Conservation (phyloP, 2,113 vertebrate genomes). For the Neotoma lepida region DNA sequence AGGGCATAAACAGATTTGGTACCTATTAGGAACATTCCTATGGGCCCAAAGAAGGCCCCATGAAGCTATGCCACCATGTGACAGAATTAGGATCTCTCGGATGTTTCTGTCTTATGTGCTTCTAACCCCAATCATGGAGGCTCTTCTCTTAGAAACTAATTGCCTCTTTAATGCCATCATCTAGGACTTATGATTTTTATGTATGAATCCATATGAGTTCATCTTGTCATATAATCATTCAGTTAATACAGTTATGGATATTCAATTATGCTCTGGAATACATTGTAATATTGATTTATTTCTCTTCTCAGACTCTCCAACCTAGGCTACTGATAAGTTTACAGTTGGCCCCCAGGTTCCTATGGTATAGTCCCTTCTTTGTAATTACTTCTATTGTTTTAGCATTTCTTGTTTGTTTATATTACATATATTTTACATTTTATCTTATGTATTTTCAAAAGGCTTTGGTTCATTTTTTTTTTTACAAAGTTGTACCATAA, state of each 20-base stretch:
- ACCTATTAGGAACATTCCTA: too few species aligned
- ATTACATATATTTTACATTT: neutral
- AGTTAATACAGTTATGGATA: neutral
- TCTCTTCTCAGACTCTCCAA: neutral
- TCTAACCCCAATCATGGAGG: neutral
- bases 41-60: too few species aligned
- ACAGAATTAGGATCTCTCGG: neutral
- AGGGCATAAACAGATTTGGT: too few species aligned
- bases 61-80: too few species aligned
- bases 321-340: neutral
- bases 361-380: neutral
- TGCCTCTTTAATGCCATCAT: neutral
- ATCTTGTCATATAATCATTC: neutral
- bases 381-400: neutral
- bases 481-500: neutral
- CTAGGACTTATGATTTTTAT: neutral
- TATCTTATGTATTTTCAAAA: neutral
- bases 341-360: too few species aligned
- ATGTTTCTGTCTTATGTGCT: neutral
- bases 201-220: neutral
- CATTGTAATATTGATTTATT: neutral
- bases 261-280: neutral
- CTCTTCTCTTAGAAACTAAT: neutral
- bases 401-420: neutral
- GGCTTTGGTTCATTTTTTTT: neutral